Conservation (phyloP, 1,140 invertebrate species). For the Chlorops oryzae region DNA sequence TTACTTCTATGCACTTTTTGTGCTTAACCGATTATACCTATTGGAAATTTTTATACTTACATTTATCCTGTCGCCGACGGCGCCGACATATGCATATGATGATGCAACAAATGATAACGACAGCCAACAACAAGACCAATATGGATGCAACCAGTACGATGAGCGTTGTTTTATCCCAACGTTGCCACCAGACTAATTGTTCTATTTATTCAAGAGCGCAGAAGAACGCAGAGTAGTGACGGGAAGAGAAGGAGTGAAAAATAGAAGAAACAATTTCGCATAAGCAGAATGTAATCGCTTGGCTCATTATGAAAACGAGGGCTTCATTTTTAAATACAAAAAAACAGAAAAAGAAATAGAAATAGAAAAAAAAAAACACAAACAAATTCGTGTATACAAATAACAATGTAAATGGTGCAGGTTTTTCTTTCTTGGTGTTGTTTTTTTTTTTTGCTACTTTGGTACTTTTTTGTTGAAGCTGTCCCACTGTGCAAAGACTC, state of each 20-base stretch:
- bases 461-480: too few species aligned
- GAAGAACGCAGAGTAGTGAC: conserved; percentile 12
- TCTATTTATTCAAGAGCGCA: too few species aligned
- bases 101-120: conserved; percentile 74
- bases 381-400: not conserved
- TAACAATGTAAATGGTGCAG: not conserved
- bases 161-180: conserved; percentile 66
- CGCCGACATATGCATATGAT: conserved; percentile 75
- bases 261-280: not conserved
- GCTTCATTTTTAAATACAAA: too few species aligned
- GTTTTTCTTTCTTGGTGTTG: too few species aligned
- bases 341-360: conserved; percentile 1
- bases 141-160: conserved; percentile 69
- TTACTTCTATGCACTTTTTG: too few species aligned
- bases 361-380: not conserved
- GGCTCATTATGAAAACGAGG: too few species aligned
- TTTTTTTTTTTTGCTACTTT: too few species aligned
- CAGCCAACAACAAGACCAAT: conserved; percentile 66
- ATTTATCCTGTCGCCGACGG: conserved; percentile 75
- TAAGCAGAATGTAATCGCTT: too few species aligned
- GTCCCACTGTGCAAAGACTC: too few species aligned
- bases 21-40: not conserved
- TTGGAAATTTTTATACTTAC: conserved; percentile 57
- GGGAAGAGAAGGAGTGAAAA: conserved; percentile 7
- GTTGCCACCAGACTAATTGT: conserved; percentile 68